phyloP scores from a whole-genome alignment of 2,113 vertebrate species.

The rat (Rattus norvegicus) region DNA sequence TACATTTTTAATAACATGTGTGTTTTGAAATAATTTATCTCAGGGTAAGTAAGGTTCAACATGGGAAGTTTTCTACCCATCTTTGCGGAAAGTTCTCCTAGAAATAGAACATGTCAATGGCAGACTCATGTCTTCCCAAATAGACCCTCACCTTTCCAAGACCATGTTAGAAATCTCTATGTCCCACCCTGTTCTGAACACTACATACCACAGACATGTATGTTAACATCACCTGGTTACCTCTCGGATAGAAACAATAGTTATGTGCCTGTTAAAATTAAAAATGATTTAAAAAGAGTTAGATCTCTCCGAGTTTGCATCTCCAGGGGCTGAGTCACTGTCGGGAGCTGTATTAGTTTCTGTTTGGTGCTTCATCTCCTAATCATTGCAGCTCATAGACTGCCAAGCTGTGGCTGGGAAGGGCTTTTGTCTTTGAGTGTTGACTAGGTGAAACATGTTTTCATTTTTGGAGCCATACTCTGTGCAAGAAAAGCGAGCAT shows the following conservation, averaged over 20 bases:
- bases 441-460: not conserved
- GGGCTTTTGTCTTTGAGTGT: not conserved
- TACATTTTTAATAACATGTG: constrained; percentile 29
- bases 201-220: not conserved
- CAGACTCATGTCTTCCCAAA: not conserved
- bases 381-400: not conserved
- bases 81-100: constrained; percentile 11
- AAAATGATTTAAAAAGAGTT: not conserved
- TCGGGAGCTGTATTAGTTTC: not conserved
- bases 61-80: not conserved
- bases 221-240: not conserved
- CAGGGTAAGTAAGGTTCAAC: not conserved
- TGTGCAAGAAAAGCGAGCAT: not conserved
- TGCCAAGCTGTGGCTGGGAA: not conserved
- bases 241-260: not conserved
- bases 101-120: not conserved
- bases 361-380: not conserved
- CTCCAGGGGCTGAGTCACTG: not conserved
- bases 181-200: not conserved
- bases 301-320: not conserved
- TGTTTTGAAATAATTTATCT: constrained; percentile 64
- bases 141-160: not conserved
- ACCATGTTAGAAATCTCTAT: constrained; percentile 21
- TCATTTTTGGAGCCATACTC: not conserved
- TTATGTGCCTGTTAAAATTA: not conserved